Base-by-base conservation (phyloP, 2,113 vertebrate genomes). In the Odontophorus gujanensis region DNA sequence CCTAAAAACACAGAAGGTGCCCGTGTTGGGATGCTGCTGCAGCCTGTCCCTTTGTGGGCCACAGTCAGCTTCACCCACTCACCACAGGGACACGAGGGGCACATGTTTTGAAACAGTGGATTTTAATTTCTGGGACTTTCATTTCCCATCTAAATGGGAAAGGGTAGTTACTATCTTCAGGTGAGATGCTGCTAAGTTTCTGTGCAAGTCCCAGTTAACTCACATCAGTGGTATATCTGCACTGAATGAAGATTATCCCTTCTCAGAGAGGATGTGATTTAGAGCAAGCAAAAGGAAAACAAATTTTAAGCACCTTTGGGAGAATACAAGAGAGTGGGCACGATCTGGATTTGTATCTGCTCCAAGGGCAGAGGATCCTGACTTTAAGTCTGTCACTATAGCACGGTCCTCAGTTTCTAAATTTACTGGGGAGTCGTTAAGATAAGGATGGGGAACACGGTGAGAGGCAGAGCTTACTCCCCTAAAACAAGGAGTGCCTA, bases 341-440 rank as follows among this genome's bases (percentile, higher is more conserved):
- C 11, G 83, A 90, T 81, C 90, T 95, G 92, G 90, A 90, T 95
- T 86, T 93, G 77, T 94, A 88, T 92, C 83, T 90, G 62, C 51
- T 62, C 76, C 30, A 36, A 82, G 66, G 83, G 92, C 51, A 84
- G 73, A 68, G 20, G 18, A 81, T 59, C 81, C 69, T 36, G 66
- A 76, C 83, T 94, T 71, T 86, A 93, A 78, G 72, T 74, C 85
- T 83, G 69, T 86, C 65, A 78, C 57, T 81, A 67, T 85, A 91
- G 83, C 69, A 88, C 68, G 81, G 90, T 72, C 69, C 69, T 72
- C 83, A 43, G 24, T 65, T 90, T 94, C 80, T 66, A 86, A 57
- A 90, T 92, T 86, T 96, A 93, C 58, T 72, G 80, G 8, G 21
- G 38, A 67, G 45, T 28, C 80, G 57, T 92, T 89, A 87, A 93